Evolutionary conservation across 1,140 invertebrate genomes (phyloP).

Genomic region (Colletes latitarsis): DNA sequence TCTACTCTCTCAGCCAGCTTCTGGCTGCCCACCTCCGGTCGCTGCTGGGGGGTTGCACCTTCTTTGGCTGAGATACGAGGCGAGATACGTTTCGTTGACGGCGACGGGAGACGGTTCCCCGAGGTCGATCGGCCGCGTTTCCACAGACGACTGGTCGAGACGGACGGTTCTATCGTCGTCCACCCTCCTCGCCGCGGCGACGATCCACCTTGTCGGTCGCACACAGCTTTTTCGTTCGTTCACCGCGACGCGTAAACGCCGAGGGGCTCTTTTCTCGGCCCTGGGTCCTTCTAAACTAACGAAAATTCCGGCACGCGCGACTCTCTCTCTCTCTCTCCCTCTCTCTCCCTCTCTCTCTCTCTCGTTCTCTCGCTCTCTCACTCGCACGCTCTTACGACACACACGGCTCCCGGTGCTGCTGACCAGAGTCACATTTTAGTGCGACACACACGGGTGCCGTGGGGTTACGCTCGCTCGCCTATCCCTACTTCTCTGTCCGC

Average conservation of each 20-base stretch:
- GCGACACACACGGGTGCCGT: constrained; percentile 51
- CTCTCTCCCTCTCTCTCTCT: constrained; percentile 26
- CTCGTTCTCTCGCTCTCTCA: background rate
- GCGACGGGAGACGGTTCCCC: background rate
- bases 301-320: constrained; percentile 45
- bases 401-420: constrained; percentile 48
- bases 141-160: background rate
- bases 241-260: background rate
- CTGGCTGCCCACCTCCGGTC: background rate
- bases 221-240: no score
- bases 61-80: background rate
- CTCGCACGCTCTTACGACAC: constrained; percentile 7
- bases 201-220: no score
- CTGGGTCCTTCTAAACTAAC: constrained; percentile 29
- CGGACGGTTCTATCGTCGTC: background rate
- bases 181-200: background rate
- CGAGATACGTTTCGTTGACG: background rate
- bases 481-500: constrained; percentile 2
- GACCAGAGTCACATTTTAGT: constrained; percentile 53
- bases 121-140: background rate
- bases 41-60: background rate
- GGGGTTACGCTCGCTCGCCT: constrained; percentile 27
- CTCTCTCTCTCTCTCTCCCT: constrained; percentile 29
- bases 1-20: background rate
- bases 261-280: background rate